These are phyloP conservation scores for Dipus sagitta DNA, from an alignment of 2,797 vertebrate species.

Conservation along the genomic window DNA sequence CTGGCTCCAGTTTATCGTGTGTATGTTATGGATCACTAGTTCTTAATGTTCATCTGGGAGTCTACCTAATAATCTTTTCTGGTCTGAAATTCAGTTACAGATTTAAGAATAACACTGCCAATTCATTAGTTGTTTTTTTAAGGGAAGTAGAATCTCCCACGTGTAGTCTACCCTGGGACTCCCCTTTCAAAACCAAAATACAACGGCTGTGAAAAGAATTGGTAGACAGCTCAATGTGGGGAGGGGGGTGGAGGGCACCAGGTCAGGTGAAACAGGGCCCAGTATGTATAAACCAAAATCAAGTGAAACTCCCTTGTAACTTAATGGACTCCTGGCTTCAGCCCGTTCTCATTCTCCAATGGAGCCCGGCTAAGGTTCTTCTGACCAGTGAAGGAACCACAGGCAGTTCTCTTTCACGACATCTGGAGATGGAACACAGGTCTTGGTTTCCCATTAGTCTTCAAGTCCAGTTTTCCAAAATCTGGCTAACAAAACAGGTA, in stretches of 20 bases:
- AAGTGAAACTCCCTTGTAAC: background rate
- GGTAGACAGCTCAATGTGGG: background rate
- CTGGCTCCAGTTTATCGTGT: background rate
- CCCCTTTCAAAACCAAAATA: conserved; percentile 21
- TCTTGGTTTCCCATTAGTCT: background rate
- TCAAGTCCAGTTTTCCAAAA: background rate
- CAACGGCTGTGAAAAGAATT: background rate
- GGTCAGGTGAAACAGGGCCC: background rate
- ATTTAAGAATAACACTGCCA: background rate
- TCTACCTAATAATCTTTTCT: conserved; percentile 25
- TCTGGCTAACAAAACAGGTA: background rate
- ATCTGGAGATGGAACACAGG: background rate
- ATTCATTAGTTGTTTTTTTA: background rate
- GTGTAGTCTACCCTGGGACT: background rate
- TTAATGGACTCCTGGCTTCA: background rate
- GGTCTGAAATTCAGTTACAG: background rate
- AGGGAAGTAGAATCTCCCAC: conserved; percentile 39
- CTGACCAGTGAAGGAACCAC: background rate
- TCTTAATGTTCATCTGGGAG: background rate
- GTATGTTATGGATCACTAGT: background rate
- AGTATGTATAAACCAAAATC: background rate
- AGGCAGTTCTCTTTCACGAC: background rate
- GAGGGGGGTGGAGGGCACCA: background rate
- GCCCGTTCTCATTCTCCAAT: background rate
- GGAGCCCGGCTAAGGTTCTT: background rate